A percentile compares a stretch with the other conserved stretches of the same genome.
Conservation (phyloP, 2,888 invertebrate species). For the Oligia latruncula region DNA sequence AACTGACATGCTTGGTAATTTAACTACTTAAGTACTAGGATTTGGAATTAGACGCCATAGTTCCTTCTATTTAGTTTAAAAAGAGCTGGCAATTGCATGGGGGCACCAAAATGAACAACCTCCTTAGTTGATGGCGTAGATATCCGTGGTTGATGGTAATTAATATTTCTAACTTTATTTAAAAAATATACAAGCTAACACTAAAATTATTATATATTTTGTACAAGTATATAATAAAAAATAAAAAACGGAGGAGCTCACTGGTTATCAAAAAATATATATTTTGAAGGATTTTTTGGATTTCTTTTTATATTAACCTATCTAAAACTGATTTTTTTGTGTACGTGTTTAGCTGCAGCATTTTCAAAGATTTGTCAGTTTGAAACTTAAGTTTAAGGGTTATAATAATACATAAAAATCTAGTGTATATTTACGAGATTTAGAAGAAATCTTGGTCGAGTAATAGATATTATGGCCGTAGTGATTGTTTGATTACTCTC, state of each 20-base stretch:
- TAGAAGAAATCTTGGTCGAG: background rate
- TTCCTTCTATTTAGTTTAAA: too few species aligned
- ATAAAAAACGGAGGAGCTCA: too few species aligned
- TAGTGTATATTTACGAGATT: too few species aligned
- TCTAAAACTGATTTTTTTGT: background rate
- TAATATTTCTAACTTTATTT: background rate
- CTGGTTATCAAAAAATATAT: too few species aligned
- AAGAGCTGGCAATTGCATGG: too few species aligned
- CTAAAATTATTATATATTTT: too few species aligned
- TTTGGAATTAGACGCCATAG: too few species aligned
- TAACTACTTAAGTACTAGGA: too few species aligned
- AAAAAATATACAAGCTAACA: too few species aligned
- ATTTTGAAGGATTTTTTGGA: background rate
- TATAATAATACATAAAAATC: background rate
- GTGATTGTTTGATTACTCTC: background rate
- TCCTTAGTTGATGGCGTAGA: background rate
- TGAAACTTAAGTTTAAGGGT: background rate
- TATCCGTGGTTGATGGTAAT: background rate
- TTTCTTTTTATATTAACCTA: background rate
- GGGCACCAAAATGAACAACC: too few species aligned
- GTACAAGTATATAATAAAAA: too few species aligned
- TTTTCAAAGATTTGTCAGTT: background rate
- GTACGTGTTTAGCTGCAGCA: background rate
- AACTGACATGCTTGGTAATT: too few species aligned
- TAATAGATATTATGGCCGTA: background rate